Evolutionary conservation across 2,888 invertebrate genomes (phyloP), one percentile per base, ranked within the genome.

Genomic region (Drosophila kanekoi): DNA sequence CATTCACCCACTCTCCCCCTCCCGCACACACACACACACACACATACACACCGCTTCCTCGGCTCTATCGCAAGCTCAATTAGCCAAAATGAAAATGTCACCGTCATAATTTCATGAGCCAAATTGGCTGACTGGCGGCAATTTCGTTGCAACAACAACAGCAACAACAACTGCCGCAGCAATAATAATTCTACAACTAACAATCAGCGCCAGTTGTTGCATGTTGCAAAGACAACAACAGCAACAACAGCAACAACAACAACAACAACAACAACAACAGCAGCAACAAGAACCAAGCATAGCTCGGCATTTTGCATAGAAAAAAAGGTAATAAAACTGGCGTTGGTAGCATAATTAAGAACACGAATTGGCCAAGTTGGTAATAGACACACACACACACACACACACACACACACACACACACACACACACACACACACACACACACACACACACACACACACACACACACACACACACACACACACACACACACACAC

Each of bases 51-150:
- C 13, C 10, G 13, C 0, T n/a, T 54, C 23, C 6, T 41, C 49
- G 48, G 40, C 44, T 32, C 23, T 14, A 14, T 18, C 23, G 38
- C 63, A 73, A 75, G 60, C 68, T 66, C 77, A 83, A 83, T 84
- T 84, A 86, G 77, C 63, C 75, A 67, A 74, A 83, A 83, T 83
- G 83, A 87, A 83, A 79, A 83, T 83, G 83, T 84, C 88, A 88
- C 83, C 77, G 74, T 80, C 71, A 88, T 83, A 87, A 86, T 81
- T 73, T 70, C 72, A 87, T 72, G 67, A 70, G 71, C 79, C 82
- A 79, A 84, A 72, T 87, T 73, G 77, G 81, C 66, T 78, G 85
- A 74, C 81, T 84, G 68, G 58, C 64, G 60, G 74, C 87, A 87
- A 77, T 80, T 86, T 79, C n/a, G 75, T 69, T 58, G 64, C 60